Evolutionary conservation across 2,113 vertebrate species (phyloP).

Genomic region (Scomber scombrus): DNA sequence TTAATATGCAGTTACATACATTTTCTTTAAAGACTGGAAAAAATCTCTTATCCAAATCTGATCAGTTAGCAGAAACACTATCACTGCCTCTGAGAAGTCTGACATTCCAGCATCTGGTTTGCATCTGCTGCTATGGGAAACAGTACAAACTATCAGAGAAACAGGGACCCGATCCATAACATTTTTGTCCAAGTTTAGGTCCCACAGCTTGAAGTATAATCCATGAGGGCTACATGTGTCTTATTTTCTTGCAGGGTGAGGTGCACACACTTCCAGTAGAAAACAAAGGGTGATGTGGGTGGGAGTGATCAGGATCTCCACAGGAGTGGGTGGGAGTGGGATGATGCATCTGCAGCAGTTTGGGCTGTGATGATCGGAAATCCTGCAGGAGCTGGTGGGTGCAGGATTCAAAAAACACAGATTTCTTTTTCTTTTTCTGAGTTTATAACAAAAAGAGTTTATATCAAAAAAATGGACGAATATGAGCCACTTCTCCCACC

Average conservation of each 20-base stretch:
- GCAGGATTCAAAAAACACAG: background rate
- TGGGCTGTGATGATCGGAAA: constrained; percentile 4
- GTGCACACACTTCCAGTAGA: constrained; percentile 22
- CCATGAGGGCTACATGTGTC: constrained; percentile 45
- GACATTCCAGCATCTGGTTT: constrained; percentile 68
- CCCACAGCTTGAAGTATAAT: constrained; percentile 28
- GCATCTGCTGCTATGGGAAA: constrained; percentile 69
- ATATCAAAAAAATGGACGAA: background rate
- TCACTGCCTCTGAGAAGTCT: constrained; percentile 49
- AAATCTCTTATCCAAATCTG: constrained; percentile 23
- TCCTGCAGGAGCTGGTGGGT: constrained; percentile 8
- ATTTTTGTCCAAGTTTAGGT: constrained; percentile 51
- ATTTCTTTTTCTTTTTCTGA: background rate
- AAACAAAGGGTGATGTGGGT: constrained; percentile 13
- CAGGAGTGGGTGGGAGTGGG: constrained; percentile 9
- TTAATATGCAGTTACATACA: background rate
- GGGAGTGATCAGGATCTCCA: constrained; percentile 29
- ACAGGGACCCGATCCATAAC: constrained; percentile 33
- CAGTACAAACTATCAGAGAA: constrained; percentile 56
- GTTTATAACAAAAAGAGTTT: background rate
- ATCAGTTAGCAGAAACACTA: constrained; percentile 43
- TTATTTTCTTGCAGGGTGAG: constrained; percentile 32
- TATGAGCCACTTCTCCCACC: background rate
- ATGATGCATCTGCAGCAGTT: constrained; percentile 42
- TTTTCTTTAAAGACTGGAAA: background rate